Base-by-base conservation (phyloP, 2,888 invertebrate genomes). In the Scotopteryx bipunctaria region DNA sequence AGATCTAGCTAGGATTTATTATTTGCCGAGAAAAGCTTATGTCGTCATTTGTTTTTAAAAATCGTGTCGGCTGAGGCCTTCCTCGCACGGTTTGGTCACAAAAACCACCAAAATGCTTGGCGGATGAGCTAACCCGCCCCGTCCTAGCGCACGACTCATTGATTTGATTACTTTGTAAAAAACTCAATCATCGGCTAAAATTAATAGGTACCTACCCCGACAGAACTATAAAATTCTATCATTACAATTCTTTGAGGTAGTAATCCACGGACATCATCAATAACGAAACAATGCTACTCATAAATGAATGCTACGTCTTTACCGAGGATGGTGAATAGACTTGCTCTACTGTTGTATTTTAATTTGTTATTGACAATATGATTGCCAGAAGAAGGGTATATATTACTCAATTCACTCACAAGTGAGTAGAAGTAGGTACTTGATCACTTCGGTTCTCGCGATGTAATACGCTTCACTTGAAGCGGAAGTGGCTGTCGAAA, bases 41-140 rank as follows among this genome's bases (percentile, higher is more conserved):
- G 84, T 73, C 85, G 84, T 88, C 86, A 86, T 85, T 81, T 81
- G 75, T 76, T 77, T 73, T 67, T 69, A 66, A 67, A 67, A 80
- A 66, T 88, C 89, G 89, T 89, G 89, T 81, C 71, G 71, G 60
- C 69, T 59, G 79, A 84, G 88, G 81, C 88, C 89, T 89, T 88
- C 87, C 81, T 73, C 76, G 66, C 66, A 66, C 75, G 65, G 68
- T 73, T 69, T 66, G 64, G 71, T 73, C 83, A 87, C 84, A 89
- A 88, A 89, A 89, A 89, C 84, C 80, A 82, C 84, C 85, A 79
- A 85, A 86, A 87, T 83, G 83, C 78, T 81, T 83, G 69, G 73
- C 83, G 82, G 86, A 88, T 89, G 88, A 89, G 86, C 86, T 87
- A 88, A 88, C 87, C 80, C 81, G 81, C 83, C 82, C 86, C 81